Percentiles rank a stretch among this genome's conserved stretches.
Conservation (phyloP, 2,888 invertebrate genomes). For the Heliconius ethilla region DNA sequence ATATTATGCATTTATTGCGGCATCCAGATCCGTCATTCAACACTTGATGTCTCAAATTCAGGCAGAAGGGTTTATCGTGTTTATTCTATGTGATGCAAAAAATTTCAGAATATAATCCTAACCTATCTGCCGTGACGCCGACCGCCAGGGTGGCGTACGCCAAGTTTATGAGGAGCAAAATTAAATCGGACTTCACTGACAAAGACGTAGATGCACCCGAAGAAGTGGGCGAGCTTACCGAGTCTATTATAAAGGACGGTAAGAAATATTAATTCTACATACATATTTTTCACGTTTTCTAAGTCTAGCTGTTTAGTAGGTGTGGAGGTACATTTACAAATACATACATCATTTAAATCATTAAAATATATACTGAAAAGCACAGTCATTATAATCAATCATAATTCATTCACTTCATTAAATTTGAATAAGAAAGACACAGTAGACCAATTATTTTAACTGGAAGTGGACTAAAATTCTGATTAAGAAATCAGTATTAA, state of each 20-base stretch:
- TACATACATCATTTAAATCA: not conserved
- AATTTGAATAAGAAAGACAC: no score
- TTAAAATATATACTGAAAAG: not conserved
- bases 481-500: no score
- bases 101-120: conserved; percentile 89
- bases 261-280: not conserved
- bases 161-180: conserved; percentile 91
- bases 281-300: not conserved
- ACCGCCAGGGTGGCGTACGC: conserved; percentile 92
- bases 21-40: no score
- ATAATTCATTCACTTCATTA: no score
- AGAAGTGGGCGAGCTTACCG: conserved; percentile 59
- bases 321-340: not conserved
- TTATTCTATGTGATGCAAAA: not conserved
- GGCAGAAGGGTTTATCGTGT: not conserved
- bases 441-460: no score
- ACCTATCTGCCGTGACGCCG: conserved; percentile 87
- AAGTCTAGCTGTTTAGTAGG: not conserved
- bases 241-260: conserved; percentile 21
- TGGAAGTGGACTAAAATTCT: no score
- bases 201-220: conserved; percentile 57
- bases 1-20: no score
- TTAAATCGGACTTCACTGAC: conserved; percentile 80
- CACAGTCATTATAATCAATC: not conserved
- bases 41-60: not conserved